phyloP scores from a whole-genome alignment of 2,888 invertebrate species.

The Aspidapion aeneum region DNA sequence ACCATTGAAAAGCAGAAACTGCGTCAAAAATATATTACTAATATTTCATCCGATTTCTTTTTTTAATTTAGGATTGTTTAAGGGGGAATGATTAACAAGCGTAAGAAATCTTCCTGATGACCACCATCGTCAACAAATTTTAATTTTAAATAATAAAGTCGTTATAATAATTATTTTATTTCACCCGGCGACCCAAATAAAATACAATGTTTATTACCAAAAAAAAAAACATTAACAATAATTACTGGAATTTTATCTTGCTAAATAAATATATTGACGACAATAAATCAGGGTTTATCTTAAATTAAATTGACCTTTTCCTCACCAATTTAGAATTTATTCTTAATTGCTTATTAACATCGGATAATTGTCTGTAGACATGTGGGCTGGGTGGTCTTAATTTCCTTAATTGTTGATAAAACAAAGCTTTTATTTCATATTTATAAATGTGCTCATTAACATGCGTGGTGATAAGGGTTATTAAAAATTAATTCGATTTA shows the following conservation, averaged over 20 bases:
- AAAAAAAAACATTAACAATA: conserved; percentile 36
- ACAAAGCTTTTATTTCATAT: conserved; percentile 21
- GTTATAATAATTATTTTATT: not conserved
- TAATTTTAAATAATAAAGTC: not conserved
- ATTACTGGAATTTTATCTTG: conserved; percentile 28
- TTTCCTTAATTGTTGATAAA: conserved; percentile 34
- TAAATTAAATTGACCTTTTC: conserved; percentile 39
- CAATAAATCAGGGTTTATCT: conserved; percentile 33
- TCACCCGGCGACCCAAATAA: too few relatives aligned
- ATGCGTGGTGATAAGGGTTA: not conserved
- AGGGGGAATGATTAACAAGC: too few relatives aligned
- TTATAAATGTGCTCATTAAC: not conserved
- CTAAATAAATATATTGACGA: conserved; percentile 26
- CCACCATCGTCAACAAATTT: not conserved
- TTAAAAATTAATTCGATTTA: not conserved
- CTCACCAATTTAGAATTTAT: conserved; percentile 37
- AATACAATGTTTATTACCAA: conserved; percentile 32
- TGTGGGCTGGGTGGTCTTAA: conserved; percentile 34
- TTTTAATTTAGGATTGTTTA: too few relatives aligned
- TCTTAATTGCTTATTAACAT: conserved; percentile 38
- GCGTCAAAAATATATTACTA: too few relatives aligned
- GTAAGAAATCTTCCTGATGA: not conserved
- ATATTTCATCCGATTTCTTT: too few relatives aligned
- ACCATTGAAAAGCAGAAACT: too few relatives aligned
- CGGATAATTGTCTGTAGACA: conserved; percentile 36